A percentile compares a stretch with the other conserved stretches of the same genome.
Evolutionary conservation across 2,888 invertebrate genomes (phyloP).

Genomic region (Tiliacea citrago): DNA sequence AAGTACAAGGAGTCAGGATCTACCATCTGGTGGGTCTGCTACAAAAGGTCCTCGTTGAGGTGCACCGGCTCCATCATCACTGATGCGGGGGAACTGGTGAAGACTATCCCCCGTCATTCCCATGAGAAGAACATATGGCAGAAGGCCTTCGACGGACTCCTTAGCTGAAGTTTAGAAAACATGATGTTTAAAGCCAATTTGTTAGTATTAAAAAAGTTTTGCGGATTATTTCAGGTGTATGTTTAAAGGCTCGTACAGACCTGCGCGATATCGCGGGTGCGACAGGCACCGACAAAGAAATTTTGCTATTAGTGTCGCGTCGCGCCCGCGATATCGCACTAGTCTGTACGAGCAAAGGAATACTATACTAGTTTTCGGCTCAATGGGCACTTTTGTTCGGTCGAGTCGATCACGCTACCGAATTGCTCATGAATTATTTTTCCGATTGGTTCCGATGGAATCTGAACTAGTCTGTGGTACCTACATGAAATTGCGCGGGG

Average conservation of each 20-base stretch:
- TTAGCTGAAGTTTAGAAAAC: conserved; percentile 43
- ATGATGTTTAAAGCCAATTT: conserved; percentile 3
- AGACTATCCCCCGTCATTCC: conserved; percentile 62
- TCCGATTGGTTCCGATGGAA: not conserved
- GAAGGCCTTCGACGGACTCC: conserved; percentile 54
- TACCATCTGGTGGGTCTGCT: conserved; percentile 74
- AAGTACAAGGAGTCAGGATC: conserved; percentile 63
- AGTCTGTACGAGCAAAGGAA: no score
- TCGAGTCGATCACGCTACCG: no score
- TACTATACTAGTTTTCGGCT: not conserved
- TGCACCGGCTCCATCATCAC: conserved; percentile 71
- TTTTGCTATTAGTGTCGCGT: no score
- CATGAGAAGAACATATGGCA: conserved; percentile 66
- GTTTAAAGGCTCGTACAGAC: no score
- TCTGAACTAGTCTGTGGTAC: not conserved
- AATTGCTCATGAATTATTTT: not conserved
- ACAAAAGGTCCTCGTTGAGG: conserved; percentile 66
- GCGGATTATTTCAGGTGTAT: conserved; percentile 24
- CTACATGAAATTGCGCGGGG: not conserved
- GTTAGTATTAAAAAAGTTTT: conserved; percentile 3
- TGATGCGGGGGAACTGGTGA: conserved; percentile 61
- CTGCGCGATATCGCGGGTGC: no score
- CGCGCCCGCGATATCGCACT: no score
- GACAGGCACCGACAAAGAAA: no score
- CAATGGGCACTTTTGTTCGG: not conserved